Base-by-base conservation (phyloP, 2,888 invertebrate genomes). In the Acanthopleura granulata region DNA sequence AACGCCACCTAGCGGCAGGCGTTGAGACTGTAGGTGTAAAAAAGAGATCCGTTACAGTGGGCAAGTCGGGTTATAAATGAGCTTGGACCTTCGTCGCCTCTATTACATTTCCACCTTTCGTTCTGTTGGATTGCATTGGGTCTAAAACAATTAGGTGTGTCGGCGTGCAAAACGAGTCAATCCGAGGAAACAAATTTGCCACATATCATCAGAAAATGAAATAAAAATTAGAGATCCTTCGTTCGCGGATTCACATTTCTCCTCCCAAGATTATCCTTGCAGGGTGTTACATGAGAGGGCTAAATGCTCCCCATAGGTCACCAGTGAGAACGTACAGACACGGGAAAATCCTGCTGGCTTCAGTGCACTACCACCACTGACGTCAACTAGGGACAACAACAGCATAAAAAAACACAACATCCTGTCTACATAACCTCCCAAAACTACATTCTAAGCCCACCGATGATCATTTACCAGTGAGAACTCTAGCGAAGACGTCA, bases 201-300 rank as follows among this genome's bases (percentile, higher is more conserved):
- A 57, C 57, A 57, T 57, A 57, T 57, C 57, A 57, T 57, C 57
- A 22, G 57, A 57, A 57, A 57, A 57, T 57, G 57, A 57, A 57
- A 57, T 57, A 57, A 57, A 57, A 57, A 57, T 57, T 57, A 57
- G 57, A 57, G 57, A 57, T 18, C 57, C 12, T 18, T 57, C 57
- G 6, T 1, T 9, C 57, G 18, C 22, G n/a, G 57, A 57, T 22
- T 57, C 57, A 22, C 22, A 22, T 57, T 57, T 12, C 57, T 12
- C 57, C 57, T 9, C 40, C 40, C 40, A 40, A 40, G 40, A 9
- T 40, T 40, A 40, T 9, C 57, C 57, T 12, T 12, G 6, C 6
- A 57, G 57, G 57, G 18, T 57, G 57, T 57, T 22, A 57, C 57
- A 22, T 12, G 57, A 57, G 18, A 57, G 57, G 18, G n/a, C 57